These are phyloP conservation scores for Geopemphigus sp. DNA, from an alignment of 1,140 invertebrate genomes.

Conservation along the genomic window DNA sequence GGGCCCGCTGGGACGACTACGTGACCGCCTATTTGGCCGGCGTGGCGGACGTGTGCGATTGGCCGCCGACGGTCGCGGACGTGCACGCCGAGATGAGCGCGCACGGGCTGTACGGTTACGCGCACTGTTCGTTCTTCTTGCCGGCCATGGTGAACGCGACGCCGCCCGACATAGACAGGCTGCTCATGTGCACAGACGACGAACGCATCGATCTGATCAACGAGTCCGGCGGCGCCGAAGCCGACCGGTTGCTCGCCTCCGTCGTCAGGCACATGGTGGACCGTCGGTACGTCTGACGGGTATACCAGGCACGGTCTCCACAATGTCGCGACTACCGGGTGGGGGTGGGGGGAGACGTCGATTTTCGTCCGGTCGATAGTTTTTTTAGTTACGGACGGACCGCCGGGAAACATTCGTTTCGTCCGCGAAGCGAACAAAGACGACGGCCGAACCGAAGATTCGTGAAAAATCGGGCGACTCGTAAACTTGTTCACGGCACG, in stretches of 20 bases:
- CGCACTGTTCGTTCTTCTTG: constrained; percentile 54
- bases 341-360: too few relatives aligned
- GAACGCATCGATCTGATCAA: constrained; percentile 54
- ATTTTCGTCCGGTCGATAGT: too few relatives aligned
- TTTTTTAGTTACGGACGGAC: too few relatives aligned
- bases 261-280: constrained; percentile 54
- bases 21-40: constrained; percentile 55
- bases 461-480: too few relatives aligned
- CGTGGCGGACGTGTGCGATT: constrained; percentile 41
- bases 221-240: constrained; percentile 57
- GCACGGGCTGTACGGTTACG: constrained; percentile 55
- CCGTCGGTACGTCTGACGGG: constrained; percentile 42
- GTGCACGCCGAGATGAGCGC: constrained; percentile 54
- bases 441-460: background rate
- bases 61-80: constrained; percentile 52
- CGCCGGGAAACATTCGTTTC: background rate
- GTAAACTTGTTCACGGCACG: too few relatives aligned
- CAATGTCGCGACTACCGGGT: too few relatives aligned
- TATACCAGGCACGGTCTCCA: too few relatives aligned
- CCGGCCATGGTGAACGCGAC: constrained; percentile 50
- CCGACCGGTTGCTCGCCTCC: constrained; percentile 56
- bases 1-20: constrained; percentile 53
- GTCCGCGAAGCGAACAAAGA: background rate
- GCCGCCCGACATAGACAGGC: background rate
- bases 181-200: constrained; percentile 56